These are phyloP conservation scores for Cheilosia grossa DNA, from an alignment of 2,888 invertebrate genomes.

Conservation along the genomic window DNA sequence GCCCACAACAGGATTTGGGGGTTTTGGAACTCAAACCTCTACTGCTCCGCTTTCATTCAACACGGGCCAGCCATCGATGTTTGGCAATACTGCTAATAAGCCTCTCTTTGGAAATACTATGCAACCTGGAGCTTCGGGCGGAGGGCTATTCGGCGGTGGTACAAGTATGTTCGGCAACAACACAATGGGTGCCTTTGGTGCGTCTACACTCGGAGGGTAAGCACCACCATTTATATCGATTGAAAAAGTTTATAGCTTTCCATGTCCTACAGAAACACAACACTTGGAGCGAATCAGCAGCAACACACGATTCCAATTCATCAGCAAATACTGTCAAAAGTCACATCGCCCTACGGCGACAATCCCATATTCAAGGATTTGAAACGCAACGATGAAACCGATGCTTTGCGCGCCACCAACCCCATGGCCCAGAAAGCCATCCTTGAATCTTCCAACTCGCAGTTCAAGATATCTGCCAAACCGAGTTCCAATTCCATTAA, in stretches of 20 bases:
- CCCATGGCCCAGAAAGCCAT: conserved; percentile 88
- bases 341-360: conserved; percentile 94
- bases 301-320: conserved; percentile 85
- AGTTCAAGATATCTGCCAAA: conserved; percentile 86
- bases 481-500: conserved; percentile 85
- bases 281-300: conserved; percentile 78
- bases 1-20: conserved; percentile 85
- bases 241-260: not conserved
- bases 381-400: conserved; percentile 84
- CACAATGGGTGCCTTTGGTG: conserved; percentile 82
- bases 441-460: conserved; percentile 83
- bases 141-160: conserved; percentile 84
- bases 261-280: conserved; percentile 61
- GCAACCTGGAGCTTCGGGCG: conserved; percentile 74
- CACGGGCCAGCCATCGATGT: conserved; percentile 82
- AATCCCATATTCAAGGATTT: conserved; percentile 92
- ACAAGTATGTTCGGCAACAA: conserved; percentile 76
- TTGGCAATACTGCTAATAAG: conserved; percentile 83
- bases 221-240: not conserved
- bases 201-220: conserved; percentile 78
- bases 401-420: conserved; percentile 88
- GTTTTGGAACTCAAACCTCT: conserved; percentile 83
- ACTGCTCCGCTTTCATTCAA: conserved; percentile 82
- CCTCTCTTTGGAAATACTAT: conserved; percentile 82
- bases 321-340: conserved; percentile 90